Conservation (phyloP, 1,140 invertebrate genomes). For the Diabrotica virgifera region DNA sequence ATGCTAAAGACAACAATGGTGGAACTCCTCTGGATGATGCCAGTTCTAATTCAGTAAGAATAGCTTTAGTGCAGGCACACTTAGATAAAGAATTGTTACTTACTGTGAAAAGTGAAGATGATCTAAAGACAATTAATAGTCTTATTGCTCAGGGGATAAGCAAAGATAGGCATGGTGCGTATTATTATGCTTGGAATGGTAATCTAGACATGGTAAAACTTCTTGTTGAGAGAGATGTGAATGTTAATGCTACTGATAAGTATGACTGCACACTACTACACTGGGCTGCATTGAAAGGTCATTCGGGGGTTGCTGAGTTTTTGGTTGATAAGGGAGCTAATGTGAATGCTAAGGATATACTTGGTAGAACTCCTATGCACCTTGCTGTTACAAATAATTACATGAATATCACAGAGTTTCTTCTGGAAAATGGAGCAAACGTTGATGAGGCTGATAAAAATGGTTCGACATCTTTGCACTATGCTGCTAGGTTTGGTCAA, state of each 20-base stretch:
- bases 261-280: slow-evolving; percentile 1
- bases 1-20: background rate
- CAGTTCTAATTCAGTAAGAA: background rate
- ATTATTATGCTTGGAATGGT: background rate
- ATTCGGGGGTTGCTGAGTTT: background rate
- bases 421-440: no score
- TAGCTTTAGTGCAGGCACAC: background rate
- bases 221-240: background rate
- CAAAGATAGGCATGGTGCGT: background rate
- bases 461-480: no score
- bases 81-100: background rate
- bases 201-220: background rate
- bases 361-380: background rate
- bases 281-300: background rate
- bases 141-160: background rate
- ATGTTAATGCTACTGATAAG: slow-evolving; percentile 1
- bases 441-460: no score
- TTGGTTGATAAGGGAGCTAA: background rate
- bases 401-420: no score
- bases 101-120: background rate
- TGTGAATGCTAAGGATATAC: background rate
- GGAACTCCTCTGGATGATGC: background rate
- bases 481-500: no score
- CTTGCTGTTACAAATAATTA: background rate
- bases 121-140: background rate